Evolutionary conservation across 2,888 invertebrate species (phyloP), one percentile per base, ranked within the genome.

Genomic region (Rhorus exstirpatorius): DNA sequence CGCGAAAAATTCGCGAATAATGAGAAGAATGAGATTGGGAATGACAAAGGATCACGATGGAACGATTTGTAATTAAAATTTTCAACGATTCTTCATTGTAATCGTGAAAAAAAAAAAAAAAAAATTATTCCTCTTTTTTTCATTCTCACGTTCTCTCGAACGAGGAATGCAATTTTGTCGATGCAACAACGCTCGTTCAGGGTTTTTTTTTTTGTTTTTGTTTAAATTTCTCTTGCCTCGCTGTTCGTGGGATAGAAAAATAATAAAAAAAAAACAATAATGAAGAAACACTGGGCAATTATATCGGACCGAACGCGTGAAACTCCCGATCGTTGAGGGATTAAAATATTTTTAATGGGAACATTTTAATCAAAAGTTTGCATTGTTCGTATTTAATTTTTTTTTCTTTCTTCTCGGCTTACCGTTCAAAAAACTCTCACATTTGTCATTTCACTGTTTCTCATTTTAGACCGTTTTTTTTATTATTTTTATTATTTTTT

Each of bases 261-360:
- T 19, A 10, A 35, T n/a, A 19, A 10, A 26, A 46, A 10, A 10
- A 46, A 44, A 44, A 46, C 8, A 26, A 41, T 10, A 21, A 26
- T n/a, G 10, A 24, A 63, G 14, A 63, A 63, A 46, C 24, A 46
- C 8, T 46, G 41, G 44, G 41, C n/a, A 41, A 63, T 63, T 63
- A 63, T 44, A n/a, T 61, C 61, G 44, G 19, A 41, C 14, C 46
- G 63, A 26, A 26, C n/a, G 24, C 26, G 24, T 14, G 8, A 44
- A 26, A 14, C n/a, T 26, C 0, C 44, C 44, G 26, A 63, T 63
- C 19, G 46, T n/a, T 24, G 35, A 19, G 26, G 26, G 14, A 46
- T 10, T 41, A 21, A 61, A 26, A 10, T 14, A 46, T 44, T 63
- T 63, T 44, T n/a, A 63, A 63, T 46, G 41, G 17, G 10, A 63